Conservation (phyloP, 2,797 vertebrate species). For the Syngnathus acus region DNA sequence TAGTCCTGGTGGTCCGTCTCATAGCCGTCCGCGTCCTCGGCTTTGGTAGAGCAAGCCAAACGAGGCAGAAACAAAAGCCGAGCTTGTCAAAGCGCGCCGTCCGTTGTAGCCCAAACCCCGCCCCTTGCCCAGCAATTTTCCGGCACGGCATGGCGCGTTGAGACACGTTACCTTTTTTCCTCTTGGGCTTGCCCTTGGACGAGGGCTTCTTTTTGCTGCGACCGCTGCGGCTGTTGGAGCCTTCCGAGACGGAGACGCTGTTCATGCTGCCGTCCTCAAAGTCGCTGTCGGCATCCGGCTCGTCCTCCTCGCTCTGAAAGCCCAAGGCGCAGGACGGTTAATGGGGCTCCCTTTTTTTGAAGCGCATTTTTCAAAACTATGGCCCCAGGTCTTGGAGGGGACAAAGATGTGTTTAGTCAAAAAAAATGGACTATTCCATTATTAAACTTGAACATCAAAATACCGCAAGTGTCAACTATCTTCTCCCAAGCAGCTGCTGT, state of each 20-base stretch:
- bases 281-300: slow-evolving; percentile 91
- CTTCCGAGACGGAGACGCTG: slow-evolving; percentile 89
- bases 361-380: neutral
- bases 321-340: neutral
- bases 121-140: neutral
- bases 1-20: slow-evolving; percentile 99
- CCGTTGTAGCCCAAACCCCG: too few species aligned
- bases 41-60: slow-evolving; percentile 48
- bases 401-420: too few species aligned
- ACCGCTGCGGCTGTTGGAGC: slow-evolving; percentile 90
- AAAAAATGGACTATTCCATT: too few species aligned
- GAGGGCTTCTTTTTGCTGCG: slow-evolving; percentile 83
- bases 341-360: neutral
- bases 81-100: too few species aligned
- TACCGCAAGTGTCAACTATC: too few species aligned
- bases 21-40: slow-evolving; percentile 87
- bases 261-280: slow-evolving; percentile 93
- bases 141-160: neutral
- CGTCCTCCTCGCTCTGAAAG: slow-evolving; percentile 88
- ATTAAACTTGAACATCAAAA: too few species aligned
- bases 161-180: slow-evolving; percentile 61
- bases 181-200: slow-evolving; percentile 87
- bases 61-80: neutral
- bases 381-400: neutral
- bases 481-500: too few species aligned